Percentiles rank a stretch among this genome's conserved stretches.
Evolutionary conservation across 2,113 vertebrate species (phyloP).

Genomic region (Sphyrna mokarran): DNA sequence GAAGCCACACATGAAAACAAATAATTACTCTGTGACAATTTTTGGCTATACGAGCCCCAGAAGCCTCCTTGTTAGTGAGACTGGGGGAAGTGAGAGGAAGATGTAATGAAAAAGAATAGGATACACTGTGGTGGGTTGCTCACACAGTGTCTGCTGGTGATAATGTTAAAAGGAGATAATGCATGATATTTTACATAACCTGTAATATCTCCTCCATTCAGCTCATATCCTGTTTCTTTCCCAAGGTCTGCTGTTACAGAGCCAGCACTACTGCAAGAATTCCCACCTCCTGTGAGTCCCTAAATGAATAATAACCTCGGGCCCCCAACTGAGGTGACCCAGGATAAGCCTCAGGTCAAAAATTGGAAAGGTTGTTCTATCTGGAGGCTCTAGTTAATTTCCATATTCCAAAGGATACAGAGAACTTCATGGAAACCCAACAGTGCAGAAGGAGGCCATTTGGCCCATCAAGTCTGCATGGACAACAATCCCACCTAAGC

Average conservation of each 20-base stretch:
- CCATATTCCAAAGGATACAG: background rate
- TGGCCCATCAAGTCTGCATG: no score
- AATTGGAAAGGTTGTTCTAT: background rate
- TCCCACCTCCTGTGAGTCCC: background rate
- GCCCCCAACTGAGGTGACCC: background rate
- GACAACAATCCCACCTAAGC: no score
- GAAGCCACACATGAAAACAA: background rate
- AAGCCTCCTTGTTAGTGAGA: background rate
- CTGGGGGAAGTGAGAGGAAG: background rate
- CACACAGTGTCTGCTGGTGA: background rate
- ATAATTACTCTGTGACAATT: background rate
- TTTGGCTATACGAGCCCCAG: background rate
- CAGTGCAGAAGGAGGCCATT: no score
- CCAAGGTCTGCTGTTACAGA: background rate
- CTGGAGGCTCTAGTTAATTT: background rate
- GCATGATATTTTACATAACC: background rate
- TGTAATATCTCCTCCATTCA: background rate
- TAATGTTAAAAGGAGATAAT: background rate
- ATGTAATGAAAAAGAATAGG: background rate
- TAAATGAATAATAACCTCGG: background rate
- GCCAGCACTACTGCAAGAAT: background rate
- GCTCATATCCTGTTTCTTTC: background rate
- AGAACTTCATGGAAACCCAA: no score
- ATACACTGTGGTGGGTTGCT: background rate
- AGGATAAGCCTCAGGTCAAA: background rate